Base-by-base conservation (phyloP, 2,888 invertebrate species). In the Drosophila koepferae region DNA sequence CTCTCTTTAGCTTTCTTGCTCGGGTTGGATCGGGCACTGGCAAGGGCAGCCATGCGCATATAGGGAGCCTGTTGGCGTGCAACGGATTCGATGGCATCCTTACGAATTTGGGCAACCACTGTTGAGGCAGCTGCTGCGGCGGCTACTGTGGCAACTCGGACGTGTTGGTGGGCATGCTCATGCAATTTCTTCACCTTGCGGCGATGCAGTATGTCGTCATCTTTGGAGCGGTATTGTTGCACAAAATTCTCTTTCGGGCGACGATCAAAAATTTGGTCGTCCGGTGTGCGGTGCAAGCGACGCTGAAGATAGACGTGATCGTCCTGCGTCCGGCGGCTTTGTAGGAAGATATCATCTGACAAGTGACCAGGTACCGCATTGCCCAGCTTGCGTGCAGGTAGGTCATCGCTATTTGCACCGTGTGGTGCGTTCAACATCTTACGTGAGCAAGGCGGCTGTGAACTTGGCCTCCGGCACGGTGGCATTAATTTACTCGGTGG, bases 71-170 rank as follows among this genome's bases (percentile, higher is more conserved):
- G 60, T 12, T 49, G 18, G 31, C 31, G 49, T 3, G 49, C 49
- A 31, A 49, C 34, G 2, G 54, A 41, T 9, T 53, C 54, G 41
- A 62, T 43, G 12, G 41, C 54, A 34, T 62, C 34, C 41, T 36
- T 62, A 16, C 58, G 63, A 5, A 20, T 6, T 48, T 58, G 58
- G 41, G 63, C 46, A 12, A 63, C 48, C 2, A 28, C 43, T 14
- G 63, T 55, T 9, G 63, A 44, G 8, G 63, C 63, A 16, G 43
- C 55, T 1, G 63, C 63, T 5, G 63, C 63, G 12, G 23, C 36
- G 16, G 55, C 63, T 9, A 55, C 63, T 6, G 34, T 44, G 2
- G 55, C 44, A 16, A 18, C 55, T 7, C 63, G 34, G 3, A n/a
- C 44, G 9, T 44, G 44, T 4, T 49, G 49, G 2, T 40, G 60